phyloP scores from a whole-genome alignment of 2,888 invertebrate species.

The Imbricaverruca yamaguchii region DNA sequence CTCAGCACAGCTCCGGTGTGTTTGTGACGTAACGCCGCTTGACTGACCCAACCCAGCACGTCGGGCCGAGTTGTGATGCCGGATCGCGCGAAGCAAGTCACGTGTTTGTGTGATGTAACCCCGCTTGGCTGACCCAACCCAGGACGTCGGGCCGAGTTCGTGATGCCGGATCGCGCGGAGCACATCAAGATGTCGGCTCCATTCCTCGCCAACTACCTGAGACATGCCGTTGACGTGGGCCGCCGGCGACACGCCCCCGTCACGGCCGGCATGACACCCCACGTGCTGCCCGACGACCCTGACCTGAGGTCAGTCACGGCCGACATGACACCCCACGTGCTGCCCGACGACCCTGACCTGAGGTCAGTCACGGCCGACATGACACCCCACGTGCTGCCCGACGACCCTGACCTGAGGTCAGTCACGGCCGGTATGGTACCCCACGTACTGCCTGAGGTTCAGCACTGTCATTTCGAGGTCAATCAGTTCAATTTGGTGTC shows the following conservation, averaged over 20 bases:
- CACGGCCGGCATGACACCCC: slow-evolving; percentile 61
- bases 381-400: no score
- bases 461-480: no score
- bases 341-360: slow-evolving; percentile 30
- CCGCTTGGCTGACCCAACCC: slow-evolving; percentile 22
- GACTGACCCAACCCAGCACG: slow-evolving; percentile 43
- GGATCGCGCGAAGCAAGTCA: slow-evolving; percentile 55
- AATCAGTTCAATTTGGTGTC: no score
- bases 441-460: no score
- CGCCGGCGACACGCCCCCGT: slow-evolving; percentile 55
- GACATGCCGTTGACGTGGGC: slow-evolving; percentile 52
- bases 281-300: slow-evolving; percentile 46
- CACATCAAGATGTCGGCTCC: slow-evolving; percentile 57
- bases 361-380: no score
- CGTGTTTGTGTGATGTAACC: slow-evolving; percentile 1
- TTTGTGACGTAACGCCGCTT: background rate
- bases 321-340: no score
- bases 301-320: slow-evolving; percentile 39
- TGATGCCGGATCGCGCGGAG: slow-evolving; percentile 60
- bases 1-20: no score
- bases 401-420: no score
- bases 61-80: slow-evolving; percentile 54
- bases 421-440: no score
- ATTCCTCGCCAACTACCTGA: slow-evolving; percentile 57
- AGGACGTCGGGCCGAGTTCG: slow-evolving; percentile 52